phyloP scores from a whole-genome alignment of 2,113 vertebrate species.

The Phylloscopus whistleri region DNA sequence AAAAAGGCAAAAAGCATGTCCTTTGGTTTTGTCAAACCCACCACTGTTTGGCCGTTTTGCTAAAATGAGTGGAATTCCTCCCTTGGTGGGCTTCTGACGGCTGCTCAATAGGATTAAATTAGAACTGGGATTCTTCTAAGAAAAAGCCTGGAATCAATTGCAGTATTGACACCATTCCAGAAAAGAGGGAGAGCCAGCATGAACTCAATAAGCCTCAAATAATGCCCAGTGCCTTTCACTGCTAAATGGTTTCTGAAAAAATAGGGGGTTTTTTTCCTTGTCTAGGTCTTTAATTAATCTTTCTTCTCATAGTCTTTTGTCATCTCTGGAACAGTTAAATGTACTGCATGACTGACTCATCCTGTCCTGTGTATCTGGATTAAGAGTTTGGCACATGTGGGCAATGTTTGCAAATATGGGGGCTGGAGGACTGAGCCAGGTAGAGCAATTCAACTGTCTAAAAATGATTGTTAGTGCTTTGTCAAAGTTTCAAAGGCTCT shows the following conservation, averaged over 20 bases:
- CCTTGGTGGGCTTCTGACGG: background rate
- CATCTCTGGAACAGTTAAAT: background rate
- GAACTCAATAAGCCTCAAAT: background rate
- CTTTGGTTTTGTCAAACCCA: background rate
- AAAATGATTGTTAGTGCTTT: background rate
- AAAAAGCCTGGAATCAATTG: constrained; percentile 12
- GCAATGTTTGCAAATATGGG: background rate
- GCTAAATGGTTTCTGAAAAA: background rate
- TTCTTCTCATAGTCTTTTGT: background rate
- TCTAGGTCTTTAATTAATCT: background rate
- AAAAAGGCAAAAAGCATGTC: background rate
- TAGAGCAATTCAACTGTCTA: background rate
- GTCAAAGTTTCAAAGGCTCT: background rate
- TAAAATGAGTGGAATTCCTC: background rate
- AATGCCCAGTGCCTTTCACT: background rate
- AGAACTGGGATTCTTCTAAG: constrained; percentile 24
- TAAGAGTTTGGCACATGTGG: background rate
- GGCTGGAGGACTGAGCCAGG: background rate
- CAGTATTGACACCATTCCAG: background rate
- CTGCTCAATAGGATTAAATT: constrained; percentile 30
- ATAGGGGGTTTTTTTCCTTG: background rate
- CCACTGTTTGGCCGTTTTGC: background rate
- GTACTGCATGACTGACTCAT: background rate
- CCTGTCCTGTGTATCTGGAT: background rate
- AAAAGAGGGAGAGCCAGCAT: background rate